Conservation (phyloP, 2,888 invertebrate genomes). For the Polylopha cassiicola region DNA sequence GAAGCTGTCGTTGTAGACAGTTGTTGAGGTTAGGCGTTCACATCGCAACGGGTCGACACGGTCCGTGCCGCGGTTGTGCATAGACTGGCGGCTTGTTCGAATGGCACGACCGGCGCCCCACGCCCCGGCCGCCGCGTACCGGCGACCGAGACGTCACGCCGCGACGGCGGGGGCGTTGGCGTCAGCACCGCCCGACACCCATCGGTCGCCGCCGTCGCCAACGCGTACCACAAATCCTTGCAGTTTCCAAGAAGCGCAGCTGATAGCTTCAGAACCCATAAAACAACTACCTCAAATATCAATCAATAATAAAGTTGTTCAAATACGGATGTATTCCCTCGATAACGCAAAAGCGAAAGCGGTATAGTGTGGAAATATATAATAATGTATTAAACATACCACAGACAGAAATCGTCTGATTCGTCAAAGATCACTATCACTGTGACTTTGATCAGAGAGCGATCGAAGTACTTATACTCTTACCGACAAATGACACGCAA, state of each 20-base stretch:
- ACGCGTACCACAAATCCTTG: background rate
- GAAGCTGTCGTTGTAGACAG: constrained; percentile 72
- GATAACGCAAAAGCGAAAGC: no score
- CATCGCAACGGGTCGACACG: constrained; percentile 74
- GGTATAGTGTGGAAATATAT: no score
- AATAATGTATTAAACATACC: no score
- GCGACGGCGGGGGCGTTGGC: constrained; percentile 54
- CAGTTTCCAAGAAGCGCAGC: background rate
- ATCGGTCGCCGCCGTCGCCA: constrained; percentile 7
- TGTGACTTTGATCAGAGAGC: no score
- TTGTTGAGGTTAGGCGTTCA: constrained; percentile 65
- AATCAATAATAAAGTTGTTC: no score
- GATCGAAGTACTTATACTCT: no score
- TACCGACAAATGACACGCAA: constrained; percentile 31
- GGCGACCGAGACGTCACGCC: constrained; percentile 27
- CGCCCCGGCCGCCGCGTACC: constrained; percentile 26
- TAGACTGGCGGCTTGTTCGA: constrained; percentile 51
- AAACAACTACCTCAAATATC: no score
- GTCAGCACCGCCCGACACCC: constrained; percentile 38
- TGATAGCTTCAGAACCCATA: no score
- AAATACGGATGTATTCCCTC: no score
- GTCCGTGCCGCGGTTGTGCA: constrained; percentile 71
- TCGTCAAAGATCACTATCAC: no score
- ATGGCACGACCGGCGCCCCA: constrained; percentile 34
- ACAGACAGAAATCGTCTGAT: no score